Conservation (phyloP, 2,113 vertebrate genomes). For the Odontophorus gujanensis region DNA sequence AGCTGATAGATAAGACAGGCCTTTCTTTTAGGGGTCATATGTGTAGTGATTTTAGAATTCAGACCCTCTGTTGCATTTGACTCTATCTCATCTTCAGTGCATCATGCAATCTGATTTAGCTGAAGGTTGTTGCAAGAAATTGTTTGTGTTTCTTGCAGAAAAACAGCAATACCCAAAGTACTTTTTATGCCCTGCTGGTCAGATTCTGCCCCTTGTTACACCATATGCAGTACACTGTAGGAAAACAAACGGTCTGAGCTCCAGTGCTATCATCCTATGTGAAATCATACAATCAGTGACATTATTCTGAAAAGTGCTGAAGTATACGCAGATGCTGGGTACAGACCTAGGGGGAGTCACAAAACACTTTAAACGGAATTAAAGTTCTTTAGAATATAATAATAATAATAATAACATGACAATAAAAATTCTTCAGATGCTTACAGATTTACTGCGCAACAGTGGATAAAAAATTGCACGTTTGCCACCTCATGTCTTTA, state of each 20-base stretch:
- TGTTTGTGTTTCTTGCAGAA: background rate
- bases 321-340: background rate
- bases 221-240: background rate
- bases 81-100: background rate
- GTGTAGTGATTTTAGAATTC: constrained; percentile 11
- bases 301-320: background rate
- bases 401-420: background rate
- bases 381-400: background rate
- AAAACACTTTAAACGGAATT: background rate
- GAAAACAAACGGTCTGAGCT: background rate
- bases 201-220: background rate
- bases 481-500: background rate
- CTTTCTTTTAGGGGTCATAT: background rate
- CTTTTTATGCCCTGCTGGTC: background rate
- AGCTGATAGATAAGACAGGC: background rate
- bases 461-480: background rate
- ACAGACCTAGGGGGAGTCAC: background rate
- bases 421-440: background rate
- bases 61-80: background rate
- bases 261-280: background rate
- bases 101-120: background rate
- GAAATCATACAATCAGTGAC: background rate
- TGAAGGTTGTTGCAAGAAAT: constrained; percentile 40
- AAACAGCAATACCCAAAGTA: background rate
- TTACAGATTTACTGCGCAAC: background rate